phyloP scores from a whole-genome alignment of 2,888 invertebrate species.

The Nowickia ferox region DNA sequence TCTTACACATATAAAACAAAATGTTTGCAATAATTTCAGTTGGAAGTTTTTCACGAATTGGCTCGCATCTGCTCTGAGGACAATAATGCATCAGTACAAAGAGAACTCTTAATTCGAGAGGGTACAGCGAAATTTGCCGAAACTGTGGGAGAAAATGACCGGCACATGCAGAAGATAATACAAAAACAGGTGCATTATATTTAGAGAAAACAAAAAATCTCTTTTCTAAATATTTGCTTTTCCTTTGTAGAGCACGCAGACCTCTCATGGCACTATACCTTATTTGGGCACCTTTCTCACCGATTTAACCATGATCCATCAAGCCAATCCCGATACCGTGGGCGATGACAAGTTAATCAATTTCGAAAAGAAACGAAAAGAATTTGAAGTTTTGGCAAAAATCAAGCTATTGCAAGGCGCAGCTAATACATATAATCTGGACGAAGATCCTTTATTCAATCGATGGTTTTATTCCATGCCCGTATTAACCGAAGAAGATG shows the following conservation, averaged over 20 bases:
- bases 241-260: slow-evolving; percentile 85
- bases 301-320: slow-evolving; percentile 99
- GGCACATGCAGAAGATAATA: slow-evolving; percentile 92
- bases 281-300: slow-evolving; percentile 99
- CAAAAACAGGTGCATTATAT: slow-evolving; percentile 86
- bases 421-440: slow-evolving; percentile 96
- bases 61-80: slow-evolving; percentile 99
- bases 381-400: slow-evolving; percentile 99
- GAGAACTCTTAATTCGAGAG: slow-evolving; percentile 96
- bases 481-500: slow-evolving; percentile 95
- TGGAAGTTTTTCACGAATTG: slow-evolving; percentile 96
- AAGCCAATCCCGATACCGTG: slow-evolving; percentile 93
- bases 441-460: slow-evolving; percentile 93
- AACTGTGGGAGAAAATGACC: slow-evolving; percentile 93
- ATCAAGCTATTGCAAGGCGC: slow-evolving; percentile 97
- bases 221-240: neutral
- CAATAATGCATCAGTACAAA: slow-evolving; percentile 97
- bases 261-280: slow-evolving; percentile 97
- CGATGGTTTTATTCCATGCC: slow-evolving; percentile 97
- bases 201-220: neutral
- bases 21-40: slow-evolving; percentile 79
- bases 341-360: slow-evolving; percentile 93
- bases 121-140: slow-evolving; percentile 99
- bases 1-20: neutral
- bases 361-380: slow-evolving; percentile 98